A percentile compares a stretch with the other conserved stretches of the same genome.
Conservation (phyloP, 2,797 vertebrate genomes). For the Chloroceryle amazona region DNA sequence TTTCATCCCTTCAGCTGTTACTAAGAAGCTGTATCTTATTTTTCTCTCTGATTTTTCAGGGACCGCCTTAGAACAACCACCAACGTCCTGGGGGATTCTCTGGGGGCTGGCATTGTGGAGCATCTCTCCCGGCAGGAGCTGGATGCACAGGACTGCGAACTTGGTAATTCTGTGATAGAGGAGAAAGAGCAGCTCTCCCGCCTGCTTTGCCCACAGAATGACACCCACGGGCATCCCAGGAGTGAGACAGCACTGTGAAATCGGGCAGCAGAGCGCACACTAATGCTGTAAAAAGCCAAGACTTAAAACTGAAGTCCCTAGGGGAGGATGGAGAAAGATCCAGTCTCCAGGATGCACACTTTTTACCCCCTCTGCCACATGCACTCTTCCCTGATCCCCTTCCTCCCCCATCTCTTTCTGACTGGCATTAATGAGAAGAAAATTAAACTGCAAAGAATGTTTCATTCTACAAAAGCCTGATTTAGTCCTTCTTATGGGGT, state of each 20-base stretch:
- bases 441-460: constrained; percentile 27
- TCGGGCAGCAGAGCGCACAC: not conserved
- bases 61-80: constrained; percentile 94
- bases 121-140: constrained; percentile 92
- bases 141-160: constrained; percentile 86
- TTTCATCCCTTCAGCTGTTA: not conserved
- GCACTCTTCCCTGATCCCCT: not conserved
- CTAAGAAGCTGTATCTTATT: not conserved
- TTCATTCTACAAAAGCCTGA: not conserved
- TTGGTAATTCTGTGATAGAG: constrained; percentile 87
- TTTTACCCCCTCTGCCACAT: not conserved
- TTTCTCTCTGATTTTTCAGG: constrained; percentile 73
- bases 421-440: constrained; percentile 7
- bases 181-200: constrained; percentile 90
- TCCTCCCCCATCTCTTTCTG: not conserved
- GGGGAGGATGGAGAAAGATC: not conserved
- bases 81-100: constrained; percentile 95
- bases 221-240: constrained; percentile 80
- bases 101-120: constrained; percentile 93
- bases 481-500: constrained; percentile 10
- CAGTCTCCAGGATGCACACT: not conserved
- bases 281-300: not conserved
- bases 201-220: constrained; percentile 88
- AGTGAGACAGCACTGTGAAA: constrained; percentile 89
- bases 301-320: not conserved